Percentiles rank a stretch among this genome's conserved stretches.
These are phyloP conservation scores for Apocheima hispidaria DNA, from an alignment of 2,888 invertebrate species.

Conservation along the genomic window DNA sequence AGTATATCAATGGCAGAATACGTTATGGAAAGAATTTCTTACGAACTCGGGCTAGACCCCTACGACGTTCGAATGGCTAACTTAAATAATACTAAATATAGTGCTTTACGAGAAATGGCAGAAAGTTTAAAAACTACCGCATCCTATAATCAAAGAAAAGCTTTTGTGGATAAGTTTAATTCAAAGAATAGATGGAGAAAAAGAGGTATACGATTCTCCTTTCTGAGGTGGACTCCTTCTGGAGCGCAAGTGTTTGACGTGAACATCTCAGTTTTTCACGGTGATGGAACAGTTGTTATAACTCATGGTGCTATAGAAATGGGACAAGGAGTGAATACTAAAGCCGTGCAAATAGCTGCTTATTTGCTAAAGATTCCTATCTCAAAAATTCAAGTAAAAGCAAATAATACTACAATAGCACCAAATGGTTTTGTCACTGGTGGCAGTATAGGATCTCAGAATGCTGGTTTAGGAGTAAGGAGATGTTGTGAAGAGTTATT, in stretches of 20 bases:
- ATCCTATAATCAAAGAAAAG: constrained; percentile 79
- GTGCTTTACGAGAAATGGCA: constrained; percentile 74
- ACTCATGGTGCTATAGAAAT: constrained; percentile 88
- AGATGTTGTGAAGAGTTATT: constrained; percentile 79
- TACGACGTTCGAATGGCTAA: constrained; percentile 84
- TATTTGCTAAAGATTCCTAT: constrained; percentile 87
- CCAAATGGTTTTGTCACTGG: constrained; percentile 89
- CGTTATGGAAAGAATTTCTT: constrained; percentile 88
- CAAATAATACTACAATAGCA: constrained; percentile 85
- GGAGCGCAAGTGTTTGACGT: constrained; percentile 67
- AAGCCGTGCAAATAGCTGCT: constrained; percentile 89
- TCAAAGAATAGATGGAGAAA: constrained; percentile 90
- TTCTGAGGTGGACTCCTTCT: constrained; percentile 85
- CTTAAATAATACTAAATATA: constrained; percentile 57
- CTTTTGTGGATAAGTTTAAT: constrained; percentile 83
- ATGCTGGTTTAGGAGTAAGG: constrained; percentile 83
- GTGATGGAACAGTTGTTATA: constrained; percentile 87
- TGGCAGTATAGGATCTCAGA: constrained; percentile 89
- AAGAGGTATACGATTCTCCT: constrained; percentile 86
- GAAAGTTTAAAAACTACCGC: constrained; percentile 81
- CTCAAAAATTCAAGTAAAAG: constrained; percentile 87
- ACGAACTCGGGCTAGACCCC: constrained; percentile 82
- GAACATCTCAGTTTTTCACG: constrained; percentile 87
- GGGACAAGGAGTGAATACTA: constrained; percentile 91
- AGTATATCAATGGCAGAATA: constrained; percentile 83